Evolutionary conservation across 2,888 invertebrate species (phyloP).

Genomic region (Thumatha senex): DNA sequence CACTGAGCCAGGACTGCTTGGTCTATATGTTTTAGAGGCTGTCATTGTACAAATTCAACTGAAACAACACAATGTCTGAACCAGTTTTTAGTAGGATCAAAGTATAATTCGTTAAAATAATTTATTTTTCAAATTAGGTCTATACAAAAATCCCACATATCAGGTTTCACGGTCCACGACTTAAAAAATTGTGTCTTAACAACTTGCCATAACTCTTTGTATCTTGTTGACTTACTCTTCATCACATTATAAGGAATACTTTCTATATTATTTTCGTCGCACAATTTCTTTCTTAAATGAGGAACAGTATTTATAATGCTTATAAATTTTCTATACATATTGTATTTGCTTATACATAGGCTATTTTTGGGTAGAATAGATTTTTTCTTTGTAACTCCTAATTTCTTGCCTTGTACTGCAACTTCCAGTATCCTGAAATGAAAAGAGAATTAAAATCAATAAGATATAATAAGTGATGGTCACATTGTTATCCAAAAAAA

Average conservation of each 20-base stretch:
- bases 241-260: slow-evolving; percentile 63
- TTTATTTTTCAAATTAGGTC: background rate
- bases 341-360: slow-evolving; percentile 82
- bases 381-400: slow-evolving; percentile 90
- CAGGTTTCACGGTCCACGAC: slow-evolving; percentile 83
- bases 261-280: slow-evolving; percentile 32
- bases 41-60: too few species aligned
- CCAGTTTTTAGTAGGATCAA: too few species aligned
- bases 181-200: slow-evolving; percentile 77
- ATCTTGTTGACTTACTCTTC: slow-evolving; percentile 60
- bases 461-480: too few species aligned
- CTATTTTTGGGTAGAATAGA: slow-evolving; percentile 61
- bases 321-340: slow-evolving; percentile 76
- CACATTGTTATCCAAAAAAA: too few species aligned
- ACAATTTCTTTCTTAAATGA: slow-evolving; percentile 40
- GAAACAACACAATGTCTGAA: too few species aligned
- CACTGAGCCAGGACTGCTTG: too few species aligned
- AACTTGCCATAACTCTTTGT: slow-evolving; percentile 61
- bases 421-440: slow-evolving; percentile 86
- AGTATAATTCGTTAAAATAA: too few species aligned
- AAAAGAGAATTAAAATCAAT: background rate
- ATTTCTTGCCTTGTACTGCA: slow-evolving; percentile 89
- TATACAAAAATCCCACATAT: slow-evolving; percentile 66
- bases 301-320: slow-evolving; percentile 56
- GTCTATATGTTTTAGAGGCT: too few species aligned